Evolutionary conservation across 2,888 invertebrate species (phyloP).

Genomic region (Tenthredo notha): DNA sequence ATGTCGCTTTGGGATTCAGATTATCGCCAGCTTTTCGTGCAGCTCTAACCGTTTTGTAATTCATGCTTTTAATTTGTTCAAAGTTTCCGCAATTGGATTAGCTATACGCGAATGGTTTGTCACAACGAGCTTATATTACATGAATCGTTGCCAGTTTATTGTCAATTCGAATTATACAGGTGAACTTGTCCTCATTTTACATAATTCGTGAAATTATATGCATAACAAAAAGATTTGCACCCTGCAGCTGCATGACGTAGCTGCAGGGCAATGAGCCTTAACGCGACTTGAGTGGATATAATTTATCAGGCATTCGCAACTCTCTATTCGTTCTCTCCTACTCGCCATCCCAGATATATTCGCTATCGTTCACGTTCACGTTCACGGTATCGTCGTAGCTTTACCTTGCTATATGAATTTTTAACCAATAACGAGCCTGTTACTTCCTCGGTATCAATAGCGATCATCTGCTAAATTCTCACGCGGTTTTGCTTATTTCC

Average conservation of each 20-base stretch:
- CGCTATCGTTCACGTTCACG: background rate
- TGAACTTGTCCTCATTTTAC: background rate
- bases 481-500: constrained; percentile 62
- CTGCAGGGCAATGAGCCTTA: background rate
- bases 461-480: constrained; percentile 72
- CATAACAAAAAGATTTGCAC: background rate
- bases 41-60: background rate
- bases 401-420: constrained; percentile 16
- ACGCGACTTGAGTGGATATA: constrained; percentile 26
- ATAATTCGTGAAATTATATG: background rate
- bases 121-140: background rate
- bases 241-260: no score
- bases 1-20: constrained; percentile 15
- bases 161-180: background rate
- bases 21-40: background rate
- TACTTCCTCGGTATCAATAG: constrained; percentile 66
- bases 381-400: background rate
- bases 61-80: background rate
- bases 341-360: background rate
- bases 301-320: background rate
- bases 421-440: constrained; percentile 35
- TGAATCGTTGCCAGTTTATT: background rate
- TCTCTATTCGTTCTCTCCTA: background rate
- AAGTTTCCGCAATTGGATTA: background rate
- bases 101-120: background rate